These are phyloP conservation scores for Microcebus murinus DNA, from an alignment of 2,113 vertebrate genomes.

Conservation along the genomic window DNA sequence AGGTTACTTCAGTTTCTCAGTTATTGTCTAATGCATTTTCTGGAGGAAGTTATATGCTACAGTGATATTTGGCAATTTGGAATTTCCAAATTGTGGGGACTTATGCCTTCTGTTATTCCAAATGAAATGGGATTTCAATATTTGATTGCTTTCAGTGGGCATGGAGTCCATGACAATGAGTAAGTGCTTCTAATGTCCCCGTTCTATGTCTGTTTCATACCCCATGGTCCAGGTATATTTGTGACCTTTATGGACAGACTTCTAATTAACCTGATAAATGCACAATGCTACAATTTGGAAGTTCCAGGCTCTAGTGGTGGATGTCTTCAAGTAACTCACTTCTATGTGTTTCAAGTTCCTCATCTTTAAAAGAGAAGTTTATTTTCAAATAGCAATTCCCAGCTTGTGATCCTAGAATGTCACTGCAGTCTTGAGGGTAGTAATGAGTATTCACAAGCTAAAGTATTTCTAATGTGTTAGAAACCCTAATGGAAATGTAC, in stretches of 20 bases:
- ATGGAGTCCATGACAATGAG: background rate
- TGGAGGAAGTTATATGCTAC: background rate
- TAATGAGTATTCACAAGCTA: background rate
- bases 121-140: background rate
- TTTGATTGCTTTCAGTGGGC: background rate
- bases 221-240: background rate
- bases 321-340: background rate
- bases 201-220: background rate
- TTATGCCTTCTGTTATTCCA: background rate
- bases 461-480: constrained; percentile 29
- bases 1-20: background rate
- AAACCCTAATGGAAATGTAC: background rate
- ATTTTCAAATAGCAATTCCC: background rate
- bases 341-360: constrained; percentile 9
- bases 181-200: background rate
- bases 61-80: background rate
- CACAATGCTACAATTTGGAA: background rate
- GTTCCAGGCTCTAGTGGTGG: background rate
- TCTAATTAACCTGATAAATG: background rate
- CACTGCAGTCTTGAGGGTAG: background rate
- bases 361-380: constrained; percentile 36
- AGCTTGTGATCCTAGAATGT: background rate
- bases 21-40: constrained; percentile 39
- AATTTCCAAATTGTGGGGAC: background rate
- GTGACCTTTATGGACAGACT: background rate